phyloP scores from a whole-genome alignment of 2,113 vertebrate species.

The Talpa occidentalis region DNA sequence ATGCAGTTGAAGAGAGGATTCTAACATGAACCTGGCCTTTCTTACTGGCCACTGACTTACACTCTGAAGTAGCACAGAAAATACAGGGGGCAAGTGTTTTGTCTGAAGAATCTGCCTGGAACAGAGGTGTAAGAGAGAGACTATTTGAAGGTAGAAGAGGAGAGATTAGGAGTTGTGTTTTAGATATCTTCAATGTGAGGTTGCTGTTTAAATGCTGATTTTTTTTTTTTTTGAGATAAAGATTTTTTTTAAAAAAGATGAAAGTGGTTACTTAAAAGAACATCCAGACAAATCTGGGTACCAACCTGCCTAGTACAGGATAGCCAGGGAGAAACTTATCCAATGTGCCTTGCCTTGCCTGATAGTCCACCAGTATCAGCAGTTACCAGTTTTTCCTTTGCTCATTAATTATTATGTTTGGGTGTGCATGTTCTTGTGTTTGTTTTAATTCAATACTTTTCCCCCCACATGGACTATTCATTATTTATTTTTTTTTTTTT shows the following conservation, averaged over 20 bases:
- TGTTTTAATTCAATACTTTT: constrained; percentile 6
- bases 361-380: neutral
- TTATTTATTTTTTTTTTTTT: too few relatives aligned
- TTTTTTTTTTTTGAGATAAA: neutral
- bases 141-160: neutral
- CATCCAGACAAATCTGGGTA: neutral
- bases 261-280: neutral
- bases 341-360: neutral
- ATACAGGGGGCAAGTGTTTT: neutral
- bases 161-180: neutral
- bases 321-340: neutral
- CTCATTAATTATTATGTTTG: neutral
- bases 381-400: neutral
- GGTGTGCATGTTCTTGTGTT: neutral
- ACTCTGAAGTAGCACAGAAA: neutral
- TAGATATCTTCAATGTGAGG: neutral
- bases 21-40: neutral
- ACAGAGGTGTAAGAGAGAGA: neutral
- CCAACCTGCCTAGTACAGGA: neutral
- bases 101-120: neutral
- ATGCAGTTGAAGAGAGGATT: neutral
- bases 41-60: neutral
- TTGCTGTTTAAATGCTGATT: neutral
- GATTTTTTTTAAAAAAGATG: neutral
- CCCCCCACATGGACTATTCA: neutral